These are phyloP conservation scores for Platycnemis pennipes DNA, from an alignment of 2,888 invertebrate species.

Conservation along the genomic window DNA sequence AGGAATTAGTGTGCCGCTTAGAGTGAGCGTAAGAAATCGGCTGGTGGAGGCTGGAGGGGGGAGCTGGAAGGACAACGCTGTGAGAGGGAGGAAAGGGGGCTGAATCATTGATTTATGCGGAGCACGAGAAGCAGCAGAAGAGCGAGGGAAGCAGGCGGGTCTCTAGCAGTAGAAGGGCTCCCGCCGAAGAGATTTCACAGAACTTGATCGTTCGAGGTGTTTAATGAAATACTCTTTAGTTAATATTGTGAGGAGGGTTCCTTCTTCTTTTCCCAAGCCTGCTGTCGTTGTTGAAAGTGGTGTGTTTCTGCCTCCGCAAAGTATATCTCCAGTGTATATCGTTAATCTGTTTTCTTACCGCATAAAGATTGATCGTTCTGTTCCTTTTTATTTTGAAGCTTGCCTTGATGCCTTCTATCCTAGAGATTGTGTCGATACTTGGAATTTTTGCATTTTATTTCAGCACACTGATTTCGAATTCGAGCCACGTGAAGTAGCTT, in stretches of 20 bases:
- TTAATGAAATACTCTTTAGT: conserved; percentile 14
- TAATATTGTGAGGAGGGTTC: neutral
- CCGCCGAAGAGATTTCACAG: conserved; percentile 33
- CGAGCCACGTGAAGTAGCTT: no score
- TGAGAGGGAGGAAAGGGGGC: neutral
- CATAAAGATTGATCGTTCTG: no score
- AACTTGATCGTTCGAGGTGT: conserved; percentile 44
- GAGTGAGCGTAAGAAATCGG: conserved; percentile 45
- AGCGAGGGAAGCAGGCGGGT: neutral
- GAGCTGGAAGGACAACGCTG: neutral
- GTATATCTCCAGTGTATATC: neutral
- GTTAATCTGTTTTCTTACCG: no score
- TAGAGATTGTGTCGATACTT: no score
- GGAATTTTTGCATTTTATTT: no score
- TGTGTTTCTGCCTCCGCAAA: neutral
- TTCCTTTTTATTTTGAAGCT: no score
- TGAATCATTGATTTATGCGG: conserved; percentile 58
- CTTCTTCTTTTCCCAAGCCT: neutral
- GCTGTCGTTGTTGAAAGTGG: neutral
- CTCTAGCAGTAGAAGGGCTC: conserved; percentile 27
- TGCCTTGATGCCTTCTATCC: no score
- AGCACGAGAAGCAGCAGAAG: conserved; percentile 11
- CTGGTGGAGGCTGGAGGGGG: neutral
- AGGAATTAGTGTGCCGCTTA: neutral
- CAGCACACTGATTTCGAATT: no score